Base-by-base conservation (phyloP, 2,113 vertebrate genomes). In the Passer montanus region DNA sequence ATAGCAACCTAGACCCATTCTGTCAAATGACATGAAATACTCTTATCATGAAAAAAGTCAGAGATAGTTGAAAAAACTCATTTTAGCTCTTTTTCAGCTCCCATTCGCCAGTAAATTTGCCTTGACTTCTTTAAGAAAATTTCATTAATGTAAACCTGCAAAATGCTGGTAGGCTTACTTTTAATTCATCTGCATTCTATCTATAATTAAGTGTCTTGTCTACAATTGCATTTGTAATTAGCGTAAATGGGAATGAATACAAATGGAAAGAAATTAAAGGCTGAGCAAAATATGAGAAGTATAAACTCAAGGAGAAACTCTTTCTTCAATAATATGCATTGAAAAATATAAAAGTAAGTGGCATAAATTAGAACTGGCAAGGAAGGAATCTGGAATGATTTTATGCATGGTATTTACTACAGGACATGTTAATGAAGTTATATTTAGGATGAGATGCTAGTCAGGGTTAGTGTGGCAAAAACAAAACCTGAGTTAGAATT, bases 321-420 rank as follows among this genome's bases (percentile, higher is more conserved):
- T 55, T 81, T 60, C 7, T 47, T 46, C 23, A 56, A 58, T 18
- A 83, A 43, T n/a, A 46, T 6, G 33, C 4, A 66, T 30, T 49
- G 73, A 41, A 80, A 91, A 68, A n/a, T 70, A 50, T 15, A 24
- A 93, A 68, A 44, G 35, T 30, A 43, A 52, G 35, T 10, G 30
- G 1, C 6, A 20, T 62, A 35, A 2, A 7, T 78, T 59, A 50
- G 0, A 13, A 37, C 8, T 30, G 12, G 4, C 6, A 82, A 82
- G 11, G 11, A 67, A 79, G 30, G 7, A 56, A 35, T 55, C 15
- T 59, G 19, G 9, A 58, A 50, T 43, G 2, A 50, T 55, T 81
- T 89, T 70, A 55, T 74, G 22, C 21, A 60, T 62, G 12, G 6
- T 74, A 19, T 2, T 53, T 47, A 41, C 75, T 73, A 44, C 12